phyloP scores from a whole-genome alignment of 2,888 invertebrate genomes.

The Platycnemis pennipes region DNA sequence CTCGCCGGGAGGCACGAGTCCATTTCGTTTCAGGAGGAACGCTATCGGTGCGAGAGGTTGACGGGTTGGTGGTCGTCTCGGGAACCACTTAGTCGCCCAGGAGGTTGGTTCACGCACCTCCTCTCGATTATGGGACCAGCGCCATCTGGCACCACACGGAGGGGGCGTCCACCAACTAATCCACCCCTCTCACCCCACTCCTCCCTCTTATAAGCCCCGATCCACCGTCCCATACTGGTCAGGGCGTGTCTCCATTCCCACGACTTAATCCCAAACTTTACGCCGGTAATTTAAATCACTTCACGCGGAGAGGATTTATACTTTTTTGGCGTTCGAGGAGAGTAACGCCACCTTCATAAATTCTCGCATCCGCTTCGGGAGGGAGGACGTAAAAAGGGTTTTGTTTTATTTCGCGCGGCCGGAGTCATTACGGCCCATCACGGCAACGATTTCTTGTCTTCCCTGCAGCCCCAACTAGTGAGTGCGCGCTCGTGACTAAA shows the following conservation, averaged over 20 bases:
- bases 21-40: not conserved
- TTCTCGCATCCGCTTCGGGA: not conserved
- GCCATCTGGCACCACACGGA: not conserved
- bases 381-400: not conserved
- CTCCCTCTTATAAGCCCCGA: not conserved
- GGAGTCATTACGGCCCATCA: not conserved
- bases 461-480: not conserved
- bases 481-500: not conserved
- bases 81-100: not conserved
- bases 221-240: not conserved
- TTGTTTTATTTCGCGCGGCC: slow-evolving; percentile 5
- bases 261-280: slow-evolving; percentile 10
- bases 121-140: not conserved
- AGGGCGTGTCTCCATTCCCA: slow-evolving; percentile 3
- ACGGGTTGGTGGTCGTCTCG: no score
- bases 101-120: not conserved
- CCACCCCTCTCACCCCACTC: not conserved
- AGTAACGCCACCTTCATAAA: not conserved
- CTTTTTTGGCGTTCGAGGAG: not conserved
- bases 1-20: not conserved
- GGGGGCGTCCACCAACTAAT: no score
- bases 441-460: not conserved
- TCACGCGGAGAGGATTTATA: not conserved
- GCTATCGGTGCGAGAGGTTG: not conserved
- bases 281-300: slow-evolving; percentile 5